Evolutionary conservation across 2,113 vertebrate species (phyloP), one percentile per base, ranked within the genome.

Genomic region (Sialia sialis): DNA sequence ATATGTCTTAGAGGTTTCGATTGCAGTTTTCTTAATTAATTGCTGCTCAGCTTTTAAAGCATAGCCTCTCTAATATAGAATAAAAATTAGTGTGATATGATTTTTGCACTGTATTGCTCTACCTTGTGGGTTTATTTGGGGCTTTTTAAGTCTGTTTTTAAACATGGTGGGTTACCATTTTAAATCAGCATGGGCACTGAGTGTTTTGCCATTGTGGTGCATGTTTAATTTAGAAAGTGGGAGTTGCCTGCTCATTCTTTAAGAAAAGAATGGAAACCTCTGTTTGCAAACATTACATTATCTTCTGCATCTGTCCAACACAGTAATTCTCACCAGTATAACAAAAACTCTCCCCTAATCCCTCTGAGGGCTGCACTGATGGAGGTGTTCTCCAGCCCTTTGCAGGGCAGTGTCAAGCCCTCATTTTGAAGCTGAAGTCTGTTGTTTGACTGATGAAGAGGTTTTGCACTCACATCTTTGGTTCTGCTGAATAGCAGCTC

Each of bases 41-140:
- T 80, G 58, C 49, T 91, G 77, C 44, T 94, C 73, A 68, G 48
- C 52, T 83, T 84, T 89, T 86, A 91, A 84, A 89, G n/a, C 11
- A 13, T 8, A 60, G 17, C 49, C 51, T 22, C 15, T 74, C 27
- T 66, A 56, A 75, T 29, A 27, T 0, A 21, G 39, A 68, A 41
- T 55, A 67, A 68, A 63, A 49, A 38, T 34, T 5, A 49, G 17
- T 20, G 43, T 25, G 48, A 15, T 32, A 21, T 52, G 30, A 49
- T 38, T 90, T 75, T 59, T 55, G 7, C 27, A 12, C 4, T 11
- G 13, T 38, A 44, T 10, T 64, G 6, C 18, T 79, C 17, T 68
- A 39, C 41, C 22, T 59, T 67, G 22, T 43, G 67, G 15, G 3
- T 41, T n/a, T 49, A 7, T 11, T 72, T 80, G 0, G 8, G 9